These are phyloP conservation scores for Branchinecta sandiegonensis DNA, from an alignment of 2,888 invertebrate species.

Conservation along the genomic window DNA sequence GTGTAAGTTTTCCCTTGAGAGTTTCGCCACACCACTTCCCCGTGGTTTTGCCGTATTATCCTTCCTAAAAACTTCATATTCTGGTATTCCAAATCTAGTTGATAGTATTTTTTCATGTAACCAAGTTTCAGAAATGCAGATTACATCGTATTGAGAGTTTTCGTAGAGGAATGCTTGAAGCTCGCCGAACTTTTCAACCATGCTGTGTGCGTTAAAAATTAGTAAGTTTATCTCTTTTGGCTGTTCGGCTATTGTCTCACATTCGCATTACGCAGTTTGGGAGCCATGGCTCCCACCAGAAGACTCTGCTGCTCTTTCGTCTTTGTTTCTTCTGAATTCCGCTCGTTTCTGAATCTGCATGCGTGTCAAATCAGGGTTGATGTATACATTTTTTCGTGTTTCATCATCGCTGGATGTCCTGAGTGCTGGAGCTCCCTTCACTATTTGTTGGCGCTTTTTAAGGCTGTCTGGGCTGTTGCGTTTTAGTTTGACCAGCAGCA, in stretches of 20 bases:
- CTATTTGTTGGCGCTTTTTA: too few species aligned
- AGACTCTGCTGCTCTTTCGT: slow-evolving; percentile 4
- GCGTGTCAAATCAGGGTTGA: slow-evolving; percentile 5
- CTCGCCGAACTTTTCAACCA: slow-evolving; percentile 14
- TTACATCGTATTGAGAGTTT: slow-evolving; percentile 7
- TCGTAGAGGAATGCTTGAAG: slow-evolving; percentile 14
- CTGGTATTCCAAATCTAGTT: slow-evolving; percentile 14
- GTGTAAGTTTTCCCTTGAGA: slow-evolving; percentile 11
- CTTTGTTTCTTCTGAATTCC: slow-evolving; percentile 4
- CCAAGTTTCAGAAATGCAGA: slow-evolving; percentile 14
- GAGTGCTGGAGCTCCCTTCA: too few species aligned
- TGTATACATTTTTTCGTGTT: background rate
- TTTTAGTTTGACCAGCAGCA: too few species aligned
- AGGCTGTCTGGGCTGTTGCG: too few species aligned
- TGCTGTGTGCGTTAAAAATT: slow-evolving; percentile 11
- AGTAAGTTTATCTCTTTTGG: slow-evolving; percentile 7
- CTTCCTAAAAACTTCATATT: slow-evolving; percentile 14
- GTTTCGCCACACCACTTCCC: slow-evolving; percentile 8
- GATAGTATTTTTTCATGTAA: slow-evolving; percentile 12
- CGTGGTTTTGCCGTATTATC: slow-evolving; percentile 14
- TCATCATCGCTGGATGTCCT: slow-evolving; percentile 2
- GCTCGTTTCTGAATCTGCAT: slow-evolving; percentile 5
- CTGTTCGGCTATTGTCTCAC: background rate
- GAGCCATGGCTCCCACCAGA: too few species aligned
- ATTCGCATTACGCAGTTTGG: background rate